Percentiles rank a stretch among this genome's conserved stretches.
Evolutionary conservation across 2,113 vertebrate genomes (phyloP).

Genomic region (Amblyornis subalaris): DNA sequence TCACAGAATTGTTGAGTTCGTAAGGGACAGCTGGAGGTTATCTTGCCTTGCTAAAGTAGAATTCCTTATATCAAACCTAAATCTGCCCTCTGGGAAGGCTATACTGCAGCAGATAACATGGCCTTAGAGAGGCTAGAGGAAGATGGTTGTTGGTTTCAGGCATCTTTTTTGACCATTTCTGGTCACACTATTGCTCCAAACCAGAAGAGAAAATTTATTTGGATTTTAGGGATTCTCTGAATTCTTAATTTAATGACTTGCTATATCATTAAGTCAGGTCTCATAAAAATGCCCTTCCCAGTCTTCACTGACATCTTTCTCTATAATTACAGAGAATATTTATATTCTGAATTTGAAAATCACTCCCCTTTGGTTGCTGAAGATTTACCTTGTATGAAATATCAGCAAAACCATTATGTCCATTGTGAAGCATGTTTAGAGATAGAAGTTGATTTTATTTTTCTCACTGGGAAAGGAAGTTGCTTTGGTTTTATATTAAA

Average conservation of each 20-base stretch:
- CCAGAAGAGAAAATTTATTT: background rate
- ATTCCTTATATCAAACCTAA: background rate
- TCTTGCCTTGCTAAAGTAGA: background rate
- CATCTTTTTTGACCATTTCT: background rate
- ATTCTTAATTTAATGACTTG: background rate
- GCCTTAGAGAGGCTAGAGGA: background rate
- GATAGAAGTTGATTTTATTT: background rate
- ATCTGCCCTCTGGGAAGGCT: background rate
- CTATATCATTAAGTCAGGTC: background rate
- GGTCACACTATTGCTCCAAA: background rate
- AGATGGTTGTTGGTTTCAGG: background rate
- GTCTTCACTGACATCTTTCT: background rate
- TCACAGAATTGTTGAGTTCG: background rate
- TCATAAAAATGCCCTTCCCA: background rate
- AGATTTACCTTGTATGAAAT: background rate
- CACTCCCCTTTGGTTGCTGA: background rate
- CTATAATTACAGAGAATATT: background rate
- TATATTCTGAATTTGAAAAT: background rate
- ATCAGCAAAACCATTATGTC: background rate
- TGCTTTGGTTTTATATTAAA: background rate
- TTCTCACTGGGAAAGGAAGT: background rate
- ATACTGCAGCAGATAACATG: background rate
- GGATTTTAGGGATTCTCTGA: background rate
- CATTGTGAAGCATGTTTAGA: background rate
- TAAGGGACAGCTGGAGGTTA: background rate